A percentile compares a stretch with the other conserved stretches of the same genome.
phyloP scores from a whole-genome alignment of 2,797 vertebrate genomes.

The Xenops minutus region DNA sequence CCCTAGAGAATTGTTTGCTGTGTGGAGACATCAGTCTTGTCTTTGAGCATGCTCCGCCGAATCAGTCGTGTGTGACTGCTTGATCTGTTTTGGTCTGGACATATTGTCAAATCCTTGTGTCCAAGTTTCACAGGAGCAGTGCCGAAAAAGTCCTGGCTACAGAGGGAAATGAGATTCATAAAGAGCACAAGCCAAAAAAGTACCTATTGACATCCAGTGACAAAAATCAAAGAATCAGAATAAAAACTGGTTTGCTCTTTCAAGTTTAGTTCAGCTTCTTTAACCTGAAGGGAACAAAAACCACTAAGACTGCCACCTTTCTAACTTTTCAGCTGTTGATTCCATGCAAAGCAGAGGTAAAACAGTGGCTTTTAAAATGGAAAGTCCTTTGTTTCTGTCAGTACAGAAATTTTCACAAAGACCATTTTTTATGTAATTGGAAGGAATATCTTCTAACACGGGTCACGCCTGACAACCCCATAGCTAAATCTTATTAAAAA shows the following conservation, averaged over 20 bases:
- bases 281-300: background rate
- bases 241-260: constrained; percentile 49
- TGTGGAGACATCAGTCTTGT: constrained; percentile 61
- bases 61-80: constrained; percentile 67
- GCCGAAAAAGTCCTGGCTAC: constrained; percentile 74
- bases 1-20: constrained; percentile 64
- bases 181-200: constrained; percentile 58
- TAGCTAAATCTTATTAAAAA: constrained; percentile 33
- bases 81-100: constrained; percentile 73
- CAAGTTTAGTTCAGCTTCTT: constrained; percentile 18
- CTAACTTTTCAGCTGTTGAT: background rate
- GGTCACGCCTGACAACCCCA: background rate
- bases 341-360: constrained; percentile 34
- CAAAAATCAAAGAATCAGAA: constrained; percentile 63
- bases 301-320: background rate
- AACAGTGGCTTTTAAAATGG: constrained; percentile 18
- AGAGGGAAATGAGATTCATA: constrained; percentile 68
- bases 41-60: constrained; percentile 64
- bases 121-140: constrained; percentile 70
- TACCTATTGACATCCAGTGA: constrained; percentile 35
- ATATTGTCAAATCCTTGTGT: constrained; percentile 63
- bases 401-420: background rate
- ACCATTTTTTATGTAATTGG: background rate
- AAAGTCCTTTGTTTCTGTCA: constrained; percentile 35
- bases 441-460: background rate